phyloP scores from a whole-genome alignment of 2,113 vertebrate genomes.

The Steatornis caripensis region DNA sequence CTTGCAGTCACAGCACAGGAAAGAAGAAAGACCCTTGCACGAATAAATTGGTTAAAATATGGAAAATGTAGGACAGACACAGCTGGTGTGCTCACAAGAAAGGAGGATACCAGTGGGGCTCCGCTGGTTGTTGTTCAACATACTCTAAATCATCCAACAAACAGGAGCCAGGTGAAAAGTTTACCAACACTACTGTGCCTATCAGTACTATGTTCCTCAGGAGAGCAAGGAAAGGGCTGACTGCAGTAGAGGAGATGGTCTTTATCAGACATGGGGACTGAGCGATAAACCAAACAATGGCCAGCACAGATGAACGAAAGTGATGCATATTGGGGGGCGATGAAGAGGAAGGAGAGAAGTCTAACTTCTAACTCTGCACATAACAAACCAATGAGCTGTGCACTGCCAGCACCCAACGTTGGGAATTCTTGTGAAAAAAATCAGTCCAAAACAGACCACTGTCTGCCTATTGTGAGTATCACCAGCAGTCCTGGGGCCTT shows the following conservation, averaged over 20 bases:
- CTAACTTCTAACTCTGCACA: not conserved
- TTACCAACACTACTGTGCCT: not conserved
- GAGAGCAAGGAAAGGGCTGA: not conserved
- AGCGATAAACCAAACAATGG: not conserved
- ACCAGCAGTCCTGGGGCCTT: not conserved
- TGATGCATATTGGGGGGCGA: not conserved
- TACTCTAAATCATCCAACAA: not conserved
- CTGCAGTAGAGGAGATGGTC: not conserved
- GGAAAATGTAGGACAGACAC: not conserved
- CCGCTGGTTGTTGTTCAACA: not conserved
- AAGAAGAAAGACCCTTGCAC: not conserved
- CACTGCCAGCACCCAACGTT: not conserved
- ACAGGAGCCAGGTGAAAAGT: not conserved
- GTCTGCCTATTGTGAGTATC: not conserved
- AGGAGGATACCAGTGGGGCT: not conserved
- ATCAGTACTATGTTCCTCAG: not conserved
- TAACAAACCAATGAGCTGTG: not conserved
- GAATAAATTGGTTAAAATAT: not conserved
- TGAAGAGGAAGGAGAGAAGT: not conserved
- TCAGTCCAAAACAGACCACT: not conserved
- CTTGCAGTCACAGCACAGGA: not conserved
- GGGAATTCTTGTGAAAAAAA: not conserved
- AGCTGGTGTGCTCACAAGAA: not conserved
- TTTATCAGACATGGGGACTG: not conserved
- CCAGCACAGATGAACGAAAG: not conserved